Conservation (phyloP, 2,113 vertebrate species). For the Alligator mississippiensis region DNA sequence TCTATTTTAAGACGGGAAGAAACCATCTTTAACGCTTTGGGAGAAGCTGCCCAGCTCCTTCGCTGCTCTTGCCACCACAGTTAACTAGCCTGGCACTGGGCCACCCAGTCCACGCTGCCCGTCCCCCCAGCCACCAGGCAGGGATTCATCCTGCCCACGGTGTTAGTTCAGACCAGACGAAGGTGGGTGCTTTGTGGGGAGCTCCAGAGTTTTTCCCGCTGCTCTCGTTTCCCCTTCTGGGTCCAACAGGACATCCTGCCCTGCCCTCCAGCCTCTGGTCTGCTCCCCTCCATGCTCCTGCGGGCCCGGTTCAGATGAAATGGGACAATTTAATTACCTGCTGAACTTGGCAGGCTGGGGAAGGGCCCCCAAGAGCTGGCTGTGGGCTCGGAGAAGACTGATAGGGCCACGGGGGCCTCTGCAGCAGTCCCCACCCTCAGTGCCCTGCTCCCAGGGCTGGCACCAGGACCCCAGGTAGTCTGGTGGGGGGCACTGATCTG, state of each 20-base stretch:
- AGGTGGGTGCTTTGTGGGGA: neutral
- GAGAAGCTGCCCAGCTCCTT: neutral
- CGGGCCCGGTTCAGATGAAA: too few species aligned
- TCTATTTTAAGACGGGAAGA: neutral
- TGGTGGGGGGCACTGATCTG: too few species aligned
- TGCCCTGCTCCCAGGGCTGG: neutral
- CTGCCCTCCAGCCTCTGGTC: neutral
- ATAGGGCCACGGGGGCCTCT: neutral
- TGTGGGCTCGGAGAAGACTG: neutral
- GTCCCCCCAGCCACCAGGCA: neutral
- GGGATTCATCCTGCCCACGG: neutral
- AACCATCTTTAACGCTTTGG: neutral
- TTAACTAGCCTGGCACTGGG: neutral
- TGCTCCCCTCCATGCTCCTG: neutral
- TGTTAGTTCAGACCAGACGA: neutral
- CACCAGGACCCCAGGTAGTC: neutral
- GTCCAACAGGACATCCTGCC: too few species aligned
- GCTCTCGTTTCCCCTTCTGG: neutral
- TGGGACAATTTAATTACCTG: too few species aligned
- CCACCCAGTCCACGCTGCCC: neutral
- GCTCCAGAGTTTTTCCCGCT: neutral
- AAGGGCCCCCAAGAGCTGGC: neutral
- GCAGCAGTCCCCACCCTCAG: neutral
- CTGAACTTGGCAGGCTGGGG: neutral
- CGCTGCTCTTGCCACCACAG: neutral